These are phyloP conservation scores for Oostethus manadensis DNA, from an alignment of 2,113 vertebrate species.

Conservation along the genomic window DNA sequence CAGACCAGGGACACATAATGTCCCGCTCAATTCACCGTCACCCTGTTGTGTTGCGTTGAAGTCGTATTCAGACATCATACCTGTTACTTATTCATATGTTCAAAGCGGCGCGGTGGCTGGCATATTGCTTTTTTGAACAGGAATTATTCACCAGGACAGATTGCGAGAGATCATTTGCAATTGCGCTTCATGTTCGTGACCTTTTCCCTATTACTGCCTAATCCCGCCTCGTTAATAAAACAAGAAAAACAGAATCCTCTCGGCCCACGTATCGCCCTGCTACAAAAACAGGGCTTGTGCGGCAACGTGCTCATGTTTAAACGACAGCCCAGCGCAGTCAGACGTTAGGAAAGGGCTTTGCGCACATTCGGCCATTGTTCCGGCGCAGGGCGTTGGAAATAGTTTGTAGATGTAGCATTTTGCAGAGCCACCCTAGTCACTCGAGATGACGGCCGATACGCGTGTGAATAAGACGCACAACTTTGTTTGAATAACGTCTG, in stretches of 20 bases:
- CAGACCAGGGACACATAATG: not conserved
- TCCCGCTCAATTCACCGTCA: not conserved
- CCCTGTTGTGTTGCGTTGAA: not conserved
- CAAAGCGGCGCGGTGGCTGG: not conserved
- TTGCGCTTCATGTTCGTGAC: constrained; percentile 3
- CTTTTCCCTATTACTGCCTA: constrained; percentile 13
- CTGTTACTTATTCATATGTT: not conserved
- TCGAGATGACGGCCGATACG: not conserved
- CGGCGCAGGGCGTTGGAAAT: constrained; percentile 17
- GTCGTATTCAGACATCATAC: not conserved
- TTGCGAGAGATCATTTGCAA: constrained; percentile 2
- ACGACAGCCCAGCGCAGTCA: constrained; percentile 7
- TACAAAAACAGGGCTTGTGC: constrained; percentile 16
- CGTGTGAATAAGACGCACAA: not conserved
- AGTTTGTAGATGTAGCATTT: constrained; percentile 7
- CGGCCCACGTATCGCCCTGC: not conserved
- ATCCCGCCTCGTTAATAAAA: constrained; percentile 20
- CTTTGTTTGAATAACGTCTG: no score
- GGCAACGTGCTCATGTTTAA: constrained; percentile 1
- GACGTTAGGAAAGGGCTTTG: constrained; percentile 14
- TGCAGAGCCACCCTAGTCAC: constrained; percentile 6
- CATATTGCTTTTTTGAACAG: not conserved
- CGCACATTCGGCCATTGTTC: constrained; percentile 43
- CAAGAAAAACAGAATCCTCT: constrained; percentile 12
- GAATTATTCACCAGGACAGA: constrained; percentile 1